Base-by-base conservation (phyloP, 1,140 invertebrate species). In the Spodoptera litura region DNA sequence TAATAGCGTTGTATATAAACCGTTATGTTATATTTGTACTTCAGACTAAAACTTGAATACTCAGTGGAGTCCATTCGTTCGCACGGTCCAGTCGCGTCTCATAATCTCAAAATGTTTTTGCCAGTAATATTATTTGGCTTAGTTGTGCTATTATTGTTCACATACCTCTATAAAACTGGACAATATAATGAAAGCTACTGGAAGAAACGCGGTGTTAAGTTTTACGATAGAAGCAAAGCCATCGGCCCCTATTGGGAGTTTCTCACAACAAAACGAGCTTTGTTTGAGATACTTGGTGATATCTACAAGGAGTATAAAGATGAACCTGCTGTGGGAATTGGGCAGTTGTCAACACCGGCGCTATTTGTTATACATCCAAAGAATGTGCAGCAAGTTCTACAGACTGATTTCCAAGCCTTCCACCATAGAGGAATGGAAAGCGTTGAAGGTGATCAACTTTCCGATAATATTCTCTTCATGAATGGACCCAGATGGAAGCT, bases 371-470 rank as follows among this genome's bases (percentile, higher is more conserved):
- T 91, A 20, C 94, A 96, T 87, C 91, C 93, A 1, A 87, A 94
- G 2, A 87, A 96, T 2, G 92, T 96, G 4, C 90, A 91, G 49
- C 95, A 95, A 78, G 83, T 92, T 25, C 35, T 95, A 0, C 84
- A 91, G 51, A 27, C 2, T 11, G 94, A 96, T 78, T 95, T 95
- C 56, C 68, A 89, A 2, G 85, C 88, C 78, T 96, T 96, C 81
- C 86, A 88, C 52, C 91, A 95, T 81, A 85, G 94, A 62, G 93
- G 93, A 6, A 12, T 93, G 3, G 89, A 93, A 35, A 88, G 91
- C 52, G 94, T 95, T 75, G 87, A 95, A 78, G 87, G 89, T 2
- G 95, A 96, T 83, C 94, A 94, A 0, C 52, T 96, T 0, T 90
- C 92, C 27, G 93, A 93, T 4, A 94, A 95, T 79, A 78, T 96